Percentiles rank a stretch among this genome's conserved stretches.
Conservation (phyloP, 2,888 invertebrate genomes). For the Notocelia uddmanniana region DNA sequence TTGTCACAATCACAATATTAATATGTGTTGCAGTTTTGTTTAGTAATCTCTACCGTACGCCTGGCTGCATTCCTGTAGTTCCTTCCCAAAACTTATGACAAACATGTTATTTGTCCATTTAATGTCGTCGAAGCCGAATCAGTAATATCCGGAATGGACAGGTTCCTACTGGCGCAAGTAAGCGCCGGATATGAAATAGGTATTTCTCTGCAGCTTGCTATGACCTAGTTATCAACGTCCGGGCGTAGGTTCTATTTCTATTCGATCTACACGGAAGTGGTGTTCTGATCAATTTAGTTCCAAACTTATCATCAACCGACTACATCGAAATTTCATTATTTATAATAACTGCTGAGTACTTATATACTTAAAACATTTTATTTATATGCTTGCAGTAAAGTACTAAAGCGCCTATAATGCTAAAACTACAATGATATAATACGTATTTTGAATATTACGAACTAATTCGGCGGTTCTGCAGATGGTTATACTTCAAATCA, state of each 20-base stretch:
- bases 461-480: neutral
- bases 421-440: no score
- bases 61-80: neutral
- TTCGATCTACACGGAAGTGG: neutral
- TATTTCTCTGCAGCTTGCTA: neutral
- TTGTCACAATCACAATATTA: neutral
- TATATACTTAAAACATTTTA: no score
- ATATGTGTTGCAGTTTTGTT: neutral
- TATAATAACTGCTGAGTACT: no score
- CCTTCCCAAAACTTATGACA: neutral
- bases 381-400: no score
- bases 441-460: neutral
- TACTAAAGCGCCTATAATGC: no score
- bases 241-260: neutral
- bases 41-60: neutral
- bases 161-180: neutral
- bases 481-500: neutral
- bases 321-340: no score
- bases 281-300: no score
- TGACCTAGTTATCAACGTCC: neutral
- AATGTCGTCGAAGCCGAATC: neutral
- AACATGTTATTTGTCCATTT: neutral
- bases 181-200: slow-evolving; percentile 3
- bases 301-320: no score
- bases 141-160: slow-evolving; percentile 12